Evolutionary conservation across 2,797 vertebrate species (phyloP), one percentile per base, ranked within the genome.

Genomic region (Siniperca obscura): DNA sequence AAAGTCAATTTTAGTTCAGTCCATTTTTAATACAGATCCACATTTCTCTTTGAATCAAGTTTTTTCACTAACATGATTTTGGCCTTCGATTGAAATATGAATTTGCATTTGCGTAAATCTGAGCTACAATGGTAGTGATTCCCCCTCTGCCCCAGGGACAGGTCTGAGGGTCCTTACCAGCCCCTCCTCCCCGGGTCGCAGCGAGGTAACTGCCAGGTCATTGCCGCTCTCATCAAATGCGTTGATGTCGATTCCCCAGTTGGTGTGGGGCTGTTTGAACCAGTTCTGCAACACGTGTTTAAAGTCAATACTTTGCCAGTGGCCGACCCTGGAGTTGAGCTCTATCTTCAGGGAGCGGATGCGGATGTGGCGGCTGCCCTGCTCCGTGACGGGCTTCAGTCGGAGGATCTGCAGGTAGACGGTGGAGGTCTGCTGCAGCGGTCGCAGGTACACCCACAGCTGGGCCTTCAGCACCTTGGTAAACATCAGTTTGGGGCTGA

Each of bases 301-400:
- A 96, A 99, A 99, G 96, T 99, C 98, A 86, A 99, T 99, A 92
- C 98, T 99, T 94, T 99, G 98, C 98, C 98, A 99, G 94, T 99
- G 98, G 69, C 98, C 98, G 0, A 95, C 89, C 64, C 97, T 96
- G 19, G 98, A 99, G 90, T 97, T 98, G 83, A 99, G 96, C 93
- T 99, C 98, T 52, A 99, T 99, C 92, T 99, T 99, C 83, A 99
- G 96, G 22, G 98, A 99, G 83, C 98, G 97, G 93, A 99, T 99
- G 73, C 98, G 98, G 92, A 99, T 98, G 94, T 99, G 98, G 75
- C 97, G 97, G 83, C 97, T 98, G 90, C 97, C 98, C 84, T 97
- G 97, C 77, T 98, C 97, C 2, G 97, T 98, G 83, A 99, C 94
- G 3, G 98, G 98, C 92, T 99, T 99, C 83, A 99, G 96, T 48